Evolutionary conservation across 1,140 invertebrate species (phyloP), one percentile per base, ranked within the genome.

Genomic region (Zaprionus lachaisei): DNA sequence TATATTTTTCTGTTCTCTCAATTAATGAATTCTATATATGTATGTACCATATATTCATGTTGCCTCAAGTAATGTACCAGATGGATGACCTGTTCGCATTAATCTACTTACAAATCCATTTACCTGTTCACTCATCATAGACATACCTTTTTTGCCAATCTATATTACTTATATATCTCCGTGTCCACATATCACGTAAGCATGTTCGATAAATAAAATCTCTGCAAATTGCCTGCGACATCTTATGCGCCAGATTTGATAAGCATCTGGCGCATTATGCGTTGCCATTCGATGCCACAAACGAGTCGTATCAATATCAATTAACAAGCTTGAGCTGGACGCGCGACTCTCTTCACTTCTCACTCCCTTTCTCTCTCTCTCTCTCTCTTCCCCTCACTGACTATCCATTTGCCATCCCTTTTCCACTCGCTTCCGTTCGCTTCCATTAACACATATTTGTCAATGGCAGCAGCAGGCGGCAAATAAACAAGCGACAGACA

Each of bases 371-470:
- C 44, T 41, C 49, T 41, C 44, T 41, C 49, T 41, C 4, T 20
- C 51, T 20, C 3, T 7, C 12, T 56, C 4, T 26, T 41, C n/a
- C 38, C 9, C 41, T 28, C 24, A 9, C 22, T 61, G 41, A n/a
- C 37, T 47, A 24, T 44, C 7, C 22, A 28, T 15, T n/a, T 56
- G 26, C 15, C 14, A 22, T 54, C 22, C 14, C 22, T 54, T 26
- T 38, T 65, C 6, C 31, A n/a, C 17, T 17, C 22, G 14, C 17
- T 44, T 47, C n/a, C 57, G 38, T 61, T 58, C 49, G 49, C 5
- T 81, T 68, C 63, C 74, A 81, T 81, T 81, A 81, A 74, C 79
- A 81, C 79, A 44, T 69, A 64, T 72, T 70, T 70, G 58, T 70
- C 68, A 70, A 24, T 65, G 62, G 62, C 49, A 55, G 62, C 49